Evolutionary conservation across 1,140 invertebrate genomes (phyloP).

Genomic region (Chironomus striatipennis): DNA sequence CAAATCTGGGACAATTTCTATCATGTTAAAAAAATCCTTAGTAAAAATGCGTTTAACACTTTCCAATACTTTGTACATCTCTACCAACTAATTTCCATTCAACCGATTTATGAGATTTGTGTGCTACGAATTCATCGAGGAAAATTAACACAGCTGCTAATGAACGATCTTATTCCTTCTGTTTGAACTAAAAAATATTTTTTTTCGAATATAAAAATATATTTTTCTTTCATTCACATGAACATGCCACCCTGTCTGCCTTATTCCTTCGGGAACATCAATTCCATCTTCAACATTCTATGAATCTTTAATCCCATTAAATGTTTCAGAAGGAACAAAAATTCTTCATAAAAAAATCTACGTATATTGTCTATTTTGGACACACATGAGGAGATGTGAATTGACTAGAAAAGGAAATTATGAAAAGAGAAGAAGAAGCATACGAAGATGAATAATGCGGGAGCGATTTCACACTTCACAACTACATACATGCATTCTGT

Average conservation of each 20-base stretch:
- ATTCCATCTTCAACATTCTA: neutral
- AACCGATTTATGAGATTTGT: too few species aligned
- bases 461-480: slow-evolving; percentile 20
- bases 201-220: too few species aligned
- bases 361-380: too few species aligned
- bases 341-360: neutral
- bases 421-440: neutral
- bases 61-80: neutral
- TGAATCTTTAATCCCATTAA: neutral
- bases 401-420: neutral
- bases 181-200: too few species aligned
- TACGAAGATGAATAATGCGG: neutral
- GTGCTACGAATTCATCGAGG: neutral
- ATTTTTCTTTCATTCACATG: too few species aligned
- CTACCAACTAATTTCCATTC: neutral
- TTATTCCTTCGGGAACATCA: neutral
- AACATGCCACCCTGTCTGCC: slow-evolving; percentile 18
- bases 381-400: too few species aligned
- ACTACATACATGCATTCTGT: neutral
- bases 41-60: too few species aligned
- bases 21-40: too few species aligned
- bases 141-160: slow-evolving; percentile 7
- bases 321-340: neutral
- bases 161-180: neutral
- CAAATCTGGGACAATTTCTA: too few species aligned